These are phyloP conservation scores for Oxyruncus cristatus DNA, from an alignment of 2,113 vertebrate species.

Conservation along the genomic window DNA sequence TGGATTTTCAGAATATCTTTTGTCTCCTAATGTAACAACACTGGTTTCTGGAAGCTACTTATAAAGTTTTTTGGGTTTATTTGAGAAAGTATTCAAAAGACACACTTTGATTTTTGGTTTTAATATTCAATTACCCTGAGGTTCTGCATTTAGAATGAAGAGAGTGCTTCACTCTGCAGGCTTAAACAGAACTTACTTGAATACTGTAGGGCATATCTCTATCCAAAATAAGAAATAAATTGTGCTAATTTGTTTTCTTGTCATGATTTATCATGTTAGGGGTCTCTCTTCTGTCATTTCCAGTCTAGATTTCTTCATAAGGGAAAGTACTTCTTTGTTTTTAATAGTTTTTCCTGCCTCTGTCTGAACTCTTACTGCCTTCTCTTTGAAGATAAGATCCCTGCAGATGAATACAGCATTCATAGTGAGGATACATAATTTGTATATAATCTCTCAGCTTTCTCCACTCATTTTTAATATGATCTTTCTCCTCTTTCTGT, in stretches of 20 bases:
- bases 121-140: background rate
- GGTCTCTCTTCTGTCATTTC: background rate
- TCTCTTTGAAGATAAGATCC: slow-evolving; percentile 46
- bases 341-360: background rate
- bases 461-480: background rate
- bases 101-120: background rate
- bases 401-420: background rate
- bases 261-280: background rate
- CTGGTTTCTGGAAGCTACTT: background rate
- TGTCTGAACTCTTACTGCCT: background rate
- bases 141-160: background rate
- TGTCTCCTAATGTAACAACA: background rate
- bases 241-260: slow-evolving; percentile 7
- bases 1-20: background rate
- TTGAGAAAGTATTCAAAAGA: background rate
- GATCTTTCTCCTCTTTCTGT: background rate
- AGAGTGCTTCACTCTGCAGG: background rate
- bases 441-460: background rate
- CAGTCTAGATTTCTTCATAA: background rate
- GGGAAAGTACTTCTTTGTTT: background rate
- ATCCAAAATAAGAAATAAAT: background rate
- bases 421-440: background rate
- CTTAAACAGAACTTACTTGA: background rate
- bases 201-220: background rate
- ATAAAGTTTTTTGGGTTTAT: background rate